These are phyloP conservation scores for Diadromus collaris DNA, from an alignment of 2,888 invertebrate genomes.

Conservation along the genomic window DNA sequence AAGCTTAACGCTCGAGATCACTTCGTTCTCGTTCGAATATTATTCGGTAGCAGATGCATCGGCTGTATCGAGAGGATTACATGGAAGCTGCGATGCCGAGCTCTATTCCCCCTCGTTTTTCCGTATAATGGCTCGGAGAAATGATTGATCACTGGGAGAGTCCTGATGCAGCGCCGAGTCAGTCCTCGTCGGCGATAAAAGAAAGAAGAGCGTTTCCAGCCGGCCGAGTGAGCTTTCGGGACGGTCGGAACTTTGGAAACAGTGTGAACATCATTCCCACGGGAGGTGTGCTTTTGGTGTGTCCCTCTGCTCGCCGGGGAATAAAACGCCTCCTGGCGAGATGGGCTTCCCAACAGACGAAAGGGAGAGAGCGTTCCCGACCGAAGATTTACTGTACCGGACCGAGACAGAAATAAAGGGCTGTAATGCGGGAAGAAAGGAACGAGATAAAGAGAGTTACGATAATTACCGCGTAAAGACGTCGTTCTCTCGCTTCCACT, in stretches of 20 bases:
- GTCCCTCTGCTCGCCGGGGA: constrained; percentile 18
- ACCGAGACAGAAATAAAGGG: constrained; percentile 49
- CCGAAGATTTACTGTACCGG: constrained; percentile 57
- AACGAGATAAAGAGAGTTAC: constrained; percentile 75
- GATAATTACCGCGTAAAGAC: constrained; percentile 71
- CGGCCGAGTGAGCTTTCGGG: background rate
- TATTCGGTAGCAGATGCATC: constrained; percentile 19
- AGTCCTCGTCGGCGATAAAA: background rate
- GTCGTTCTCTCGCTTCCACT: constrained; percentile 52
- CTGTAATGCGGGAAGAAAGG: constrained; percentile 17
- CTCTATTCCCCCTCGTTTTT: background rate
- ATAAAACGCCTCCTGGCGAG: constrained; percentile 14
- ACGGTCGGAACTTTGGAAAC: constrained; percentile 47
- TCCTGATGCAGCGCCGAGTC: constrained; percentile 18
- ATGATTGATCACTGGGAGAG: background rate
- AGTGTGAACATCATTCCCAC: constrained; percentile 60
- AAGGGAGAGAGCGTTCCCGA: constrained; percentile 25
- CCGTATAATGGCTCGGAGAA: constrained; percentile 24
- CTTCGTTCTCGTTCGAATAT: constrained; percentile 46
- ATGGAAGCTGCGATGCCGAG: background rate
- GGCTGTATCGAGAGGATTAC: constrained; percentile 25
- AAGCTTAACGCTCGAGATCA: constrained; percentile 57
- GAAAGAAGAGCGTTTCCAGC: background rate
- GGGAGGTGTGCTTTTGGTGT: constrained; percentile 53
- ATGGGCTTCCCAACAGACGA: background rate